Conservation (phyloP, 2,888 invertebrate genomes). For the Melanargia galathea region DNA sequence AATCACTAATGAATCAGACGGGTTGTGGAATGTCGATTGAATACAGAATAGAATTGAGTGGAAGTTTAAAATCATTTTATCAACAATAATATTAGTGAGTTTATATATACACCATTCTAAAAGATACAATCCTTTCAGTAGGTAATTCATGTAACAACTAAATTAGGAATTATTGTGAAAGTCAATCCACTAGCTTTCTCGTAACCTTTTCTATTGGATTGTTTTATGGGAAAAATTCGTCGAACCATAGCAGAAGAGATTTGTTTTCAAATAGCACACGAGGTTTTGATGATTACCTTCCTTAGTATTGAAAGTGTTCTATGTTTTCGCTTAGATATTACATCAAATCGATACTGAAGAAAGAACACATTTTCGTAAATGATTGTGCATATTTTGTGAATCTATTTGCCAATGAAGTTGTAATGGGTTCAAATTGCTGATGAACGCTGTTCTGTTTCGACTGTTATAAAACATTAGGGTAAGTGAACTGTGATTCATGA, state of each 20-base stretch:
- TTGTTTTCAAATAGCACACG: slow-evolving; percentile 29
- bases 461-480: slow-evolving; percentile 45
- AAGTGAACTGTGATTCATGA: slow-evolving; percentile 41
- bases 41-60: slow-evolving; percentile 25
- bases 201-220: slow-evolving; percentile 39
- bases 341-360: slow-evolving; percentile 64
- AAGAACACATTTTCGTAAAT: slow-evolving; percentile 64
- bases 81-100: slow-evolving; percentile 19
- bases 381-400: slow-evolving; percentile 65
- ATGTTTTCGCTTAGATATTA: slow-evolving; percentile 52
- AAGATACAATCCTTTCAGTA: slow-evolving; percentile 19
- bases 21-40: slow-evolving; percentile 26
- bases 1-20: slow-evolving; percentile 17
- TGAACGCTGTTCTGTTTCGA: slow-evolving; percentile 37
- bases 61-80: slow-evolving; percentile 26
- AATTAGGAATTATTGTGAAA: slow-evolving; percentile 12
- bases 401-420: slow-evolving; percentile 55
- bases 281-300: slow-evolving; percentile 56
- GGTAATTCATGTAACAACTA: neutral
- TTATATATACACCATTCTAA: too few relatives aligned
- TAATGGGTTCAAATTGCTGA: slow-evolving; percentile 51
- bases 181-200: slow-evolving; percentile 42
- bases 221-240: slow-evolving; percentile 33
- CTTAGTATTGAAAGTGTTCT: slow-evolving; percentile 50
- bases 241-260: slow-evolving; percentile 33